Conservation (phyloP, 37 sponge, comb jelly and placozoan species). For the Oscarella lobularis region DNA sequence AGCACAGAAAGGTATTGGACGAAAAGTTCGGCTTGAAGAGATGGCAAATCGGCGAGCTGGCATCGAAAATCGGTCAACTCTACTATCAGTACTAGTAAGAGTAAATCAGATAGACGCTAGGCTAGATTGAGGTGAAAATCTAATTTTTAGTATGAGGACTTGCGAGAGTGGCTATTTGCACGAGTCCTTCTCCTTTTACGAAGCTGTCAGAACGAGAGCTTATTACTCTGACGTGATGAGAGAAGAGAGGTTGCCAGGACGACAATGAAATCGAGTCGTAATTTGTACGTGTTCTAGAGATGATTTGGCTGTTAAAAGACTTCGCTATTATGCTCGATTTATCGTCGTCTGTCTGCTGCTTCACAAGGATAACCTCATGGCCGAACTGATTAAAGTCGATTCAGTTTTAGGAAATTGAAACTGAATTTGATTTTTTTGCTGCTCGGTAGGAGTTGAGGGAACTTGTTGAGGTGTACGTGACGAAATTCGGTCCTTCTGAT, state of each 20-base stretch:
- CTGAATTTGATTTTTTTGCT: neutral
- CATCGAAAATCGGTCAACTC: constrained; percentile 26
- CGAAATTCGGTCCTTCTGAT: neutral
- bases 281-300: neutral
- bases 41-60: constrained; percentile 33
- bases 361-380: neutral
- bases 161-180: constrained; percentile 16
- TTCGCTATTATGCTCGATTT: constrained; percentile 8
- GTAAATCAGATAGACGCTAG: neutral
- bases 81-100: constrained; percentile 34
- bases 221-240: constrained; percentile 13
- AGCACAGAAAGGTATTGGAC: constrained; percentile 8
- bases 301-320: neutral
- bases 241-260: neutral
- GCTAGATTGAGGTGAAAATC: neutral
- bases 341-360: constrained; percentile 7
- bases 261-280: neutral
- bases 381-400: constrained; percentile 3
- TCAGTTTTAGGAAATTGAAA: neutral
- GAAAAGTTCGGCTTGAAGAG: constrained; percentile 14
- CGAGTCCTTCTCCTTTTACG: constrained; percentile 21
- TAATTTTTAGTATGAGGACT: constrained; percentile 18
- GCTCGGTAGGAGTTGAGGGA: neutral
- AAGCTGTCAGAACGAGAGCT: constrained; percentile 10
- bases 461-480: neutral